Evolutionary conservation across 30 jellyfish, hydroid and myxozoan genomes (phyloP).

Genomic region (Aurelia aurita complex sp. Pacific): DNA sequence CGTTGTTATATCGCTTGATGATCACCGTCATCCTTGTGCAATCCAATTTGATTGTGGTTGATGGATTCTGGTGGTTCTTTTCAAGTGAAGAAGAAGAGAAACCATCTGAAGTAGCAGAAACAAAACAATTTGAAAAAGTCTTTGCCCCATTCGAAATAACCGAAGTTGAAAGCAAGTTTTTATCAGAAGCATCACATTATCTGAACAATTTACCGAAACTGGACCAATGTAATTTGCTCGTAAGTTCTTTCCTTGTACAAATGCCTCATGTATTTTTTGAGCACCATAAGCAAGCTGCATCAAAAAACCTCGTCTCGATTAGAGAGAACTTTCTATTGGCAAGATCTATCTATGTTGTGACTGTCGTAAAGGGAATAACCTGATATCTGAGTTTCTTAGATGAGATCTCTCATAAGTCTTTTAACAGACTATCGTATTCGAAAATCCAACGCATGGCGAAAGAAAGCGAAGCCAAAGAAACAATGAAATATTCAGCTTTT

Average conservation of each 20-base stretch:
- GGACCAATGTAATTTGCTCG: slow-evolving; percentile 91
- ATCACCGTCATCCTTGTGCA: no score
- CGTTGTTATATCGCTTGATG: no score
- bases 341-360: no score
- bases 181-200: slow-evolving; percentile 86
- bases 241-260: slow-evolving; percentile 6
- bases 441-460: no score
- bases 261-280: background rate
- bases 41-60: background rate
- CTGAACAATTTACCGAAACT: slow-evolving; percentile 83
- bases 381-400: no score
- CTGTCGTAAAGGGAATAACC: no score
- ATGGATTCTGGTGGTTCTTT: slow-evolving; percentile 53
- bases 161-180: slow-evolving; percentile 67
- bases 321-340: no score
- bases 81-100: slow-evolving; percentile 21
- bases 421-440: no score
- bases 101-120: slow-evolving; percentile 25
- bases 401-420: no score
- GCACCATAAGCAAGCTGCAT: background rate
- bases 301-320: no score
- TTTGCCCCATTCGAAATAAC: slow-evolving; percentile 94
- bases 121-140: slow-evolving; percentile 39
- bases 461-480: no score
- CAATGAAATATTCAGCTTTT: no score